phyloP scores from a whole-genome alignment of 2,888 invertebrate genomes.

The Bedellia somnulentella region DNA sequence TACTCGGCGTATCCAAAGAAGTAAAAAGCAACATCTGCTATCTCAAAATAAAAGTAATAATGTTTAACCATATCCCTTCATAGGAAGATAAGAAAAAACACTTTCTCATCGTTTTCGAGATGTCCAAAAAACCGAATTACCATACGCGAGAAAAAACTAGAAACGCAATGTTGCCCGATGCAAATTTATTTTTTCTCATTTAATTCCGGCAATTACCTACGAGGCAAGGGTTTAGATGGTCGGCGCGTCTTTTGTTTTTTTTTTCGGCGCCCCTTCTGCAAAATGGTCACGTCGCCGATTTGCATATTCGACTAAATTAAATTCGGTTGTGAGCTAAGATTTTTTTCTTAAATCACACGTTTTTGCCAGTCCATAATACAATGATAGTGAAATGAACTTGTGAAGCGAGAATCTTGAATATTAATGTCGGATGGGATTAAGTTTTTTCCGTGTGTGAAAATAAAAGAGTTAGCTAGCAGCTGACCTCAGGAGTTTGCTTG shows the following conservation, averaged over 20 bases:
- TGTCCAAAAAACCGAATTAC: conserved; percentile 24
- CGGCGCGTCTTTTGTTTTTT: conserved; percentile 41
- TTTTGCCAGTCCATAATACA: conserved; percentile 36
- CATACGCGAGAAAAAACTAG: conserved; percentile 30
- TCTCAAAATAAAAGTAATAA: no score
- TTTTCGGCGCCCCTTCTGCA: conserved; percentile 38
- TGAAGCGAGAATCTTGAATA: conserved; percentile 31
- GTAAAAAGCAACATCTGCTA: no score
- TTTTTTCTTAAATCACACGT: conserved; percentile 51
- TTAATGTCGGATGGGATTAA: conserved; percentile 21
- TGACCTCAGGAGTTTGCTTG: no score
- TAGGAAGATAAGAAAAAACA: conserved; percentile 43
- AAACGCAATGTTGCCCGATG: conserved; percentile 26
- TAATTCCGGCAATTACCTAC: conserved; percentile 38
- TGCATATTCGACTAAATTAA: conserved; percentile 54
- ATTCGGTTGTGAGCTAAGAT: conserved; percentile 27
- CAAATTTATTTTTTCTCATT: conserved; percentile 48
- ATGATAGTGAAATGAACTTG: conserved; percentile 30
- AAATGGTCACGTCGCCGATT: conserved; percentile 55
- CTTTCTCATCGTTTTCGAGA: conserved; percentile 32
- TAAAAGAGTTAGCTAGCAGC: no score
- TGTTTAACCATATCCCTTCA: no score
- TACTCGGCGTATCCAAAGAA: no score
- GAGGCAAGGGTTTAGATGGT: conserved; percentile 45
- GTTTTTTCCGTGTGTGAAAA: no score